Evolutionary conservation across 2,797 vertebrate genomes (phyloP).

Genomic region (Peromyscus nudipes): DNA sequence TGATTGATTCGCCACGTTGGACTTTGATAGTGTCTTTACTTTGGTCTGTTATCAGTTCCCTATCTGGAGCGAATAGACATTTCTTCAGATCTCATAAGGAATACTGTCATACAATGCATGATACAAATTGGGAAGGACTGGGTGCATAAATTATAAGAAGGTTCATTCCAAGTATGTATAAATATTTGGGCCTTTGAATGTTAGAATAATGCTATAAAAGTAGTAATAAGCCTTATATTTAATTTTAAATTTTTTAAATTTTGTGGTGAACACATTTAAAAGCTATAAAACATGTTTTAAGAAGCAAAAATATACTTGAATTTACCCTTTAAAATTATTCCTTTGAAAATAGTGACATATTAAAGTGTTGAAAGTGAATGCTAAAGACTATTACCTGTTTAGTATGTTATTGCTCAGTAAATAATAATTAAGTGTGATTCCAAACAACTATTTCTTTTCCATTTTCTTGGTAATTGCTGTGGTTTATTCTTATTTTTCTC

Average conservation of each 20-base stretch:
- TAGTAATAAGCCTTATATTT: not conserved
- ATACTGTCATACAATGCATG: not conserved
- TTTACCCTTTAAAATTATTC: not conserved
- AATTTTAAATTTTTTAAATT: not conserved
- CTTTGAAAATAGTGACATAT: not conserved
- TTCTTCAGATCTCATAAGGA: not conserved
- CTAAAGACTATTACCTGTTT: not conserved
- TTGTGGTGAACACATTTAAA: not conserved
- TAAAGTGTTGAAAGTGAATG: not conserved
- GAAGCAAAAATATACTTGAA: not conserved
- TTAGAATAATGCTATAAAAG: not conserved
- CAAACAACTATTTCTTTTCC: not conserved
- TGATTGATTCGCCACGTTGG: not conserved
- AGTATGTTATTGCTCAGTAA: constrained; percentile 1
- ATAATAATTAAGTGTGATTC: constrained; percentile 49
- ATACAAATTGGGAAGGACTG: not conserved
- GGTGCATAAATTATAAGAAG: not conserved
- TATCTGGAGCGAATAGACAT: not conserved
- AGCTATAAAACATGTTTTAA: not conserved
- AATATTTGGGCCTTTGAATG: not conserved
- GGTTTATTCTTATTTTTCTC: not conserved
- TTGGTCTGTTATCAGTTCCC: not conserved
- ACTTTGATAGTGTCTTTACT: not conserved
- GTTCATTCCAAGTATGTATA: not conserved
- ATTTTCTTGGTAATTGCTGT: not conserved